These are phyloP conservation scores for Buathra laborator DNA, from an alignment of 2,888 invertebrate genomes.

Conservation along the genomic window DNA sequence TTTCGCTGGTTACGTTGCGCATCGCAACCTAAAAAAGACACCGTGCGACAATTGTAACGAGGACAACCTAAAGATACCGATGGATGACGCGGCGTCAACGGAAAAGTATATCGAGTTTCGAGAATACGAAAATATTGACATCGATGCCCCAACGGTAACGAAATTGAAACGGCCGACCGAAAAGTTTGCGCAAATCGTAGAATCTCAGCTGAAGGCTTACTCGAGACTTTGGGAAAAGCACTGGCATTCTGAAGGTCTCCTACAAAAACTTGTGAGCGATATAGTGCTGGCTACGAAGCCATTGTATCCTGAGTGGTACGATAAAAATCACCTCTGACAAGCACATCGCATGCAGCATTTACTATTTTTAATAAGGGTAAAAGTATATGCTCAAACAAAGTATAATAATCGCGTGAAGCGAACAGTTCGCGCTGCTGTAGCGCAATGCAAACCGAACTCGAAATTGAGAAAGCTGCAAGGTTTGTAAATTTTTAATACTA, in stretches of 20 bases:
- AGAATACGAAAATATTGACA: constrained; percentile 27
- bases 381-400: not conserved
- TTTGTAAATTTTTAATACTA: too few species aligned
- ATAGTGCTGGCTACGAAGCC: not conserved
- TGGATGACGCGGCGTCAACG: constrained; percentile 31
- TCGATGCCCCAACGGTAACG: constrained; percentile 27
- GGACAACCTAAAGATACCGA: constrained; percentile 7
- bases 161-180: constrained; percentile 31
- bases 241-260: not conserved
- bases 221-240: not conserved
- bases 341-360: not conserved
- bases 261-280: not conserved
- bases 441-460: too few species aligned
- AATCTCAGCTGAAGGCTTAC: constrained; percentile 25
- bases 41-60: constrained; percentile 19
- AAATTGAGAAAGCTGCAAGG: too few species aligned
- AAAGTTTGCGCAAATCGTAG: constrained; percentile 21
- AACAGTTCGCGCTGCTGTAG: too few species aligned
- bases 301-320: constrained; percentile 11
- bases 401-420: not conserved
- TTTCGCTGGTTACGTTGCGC: constrained; percentile 35
- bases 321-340: not conserved
- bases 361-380: not conserved
- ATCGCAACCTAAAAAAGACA: not conserved
- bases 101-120: constrained; percentile 32